These are phyloP conservation scores for Thamnaconus septentrionalis DNA, from an alignment of 2,113 vertebrate genomes.

Conservation along the genomic window DNA sequence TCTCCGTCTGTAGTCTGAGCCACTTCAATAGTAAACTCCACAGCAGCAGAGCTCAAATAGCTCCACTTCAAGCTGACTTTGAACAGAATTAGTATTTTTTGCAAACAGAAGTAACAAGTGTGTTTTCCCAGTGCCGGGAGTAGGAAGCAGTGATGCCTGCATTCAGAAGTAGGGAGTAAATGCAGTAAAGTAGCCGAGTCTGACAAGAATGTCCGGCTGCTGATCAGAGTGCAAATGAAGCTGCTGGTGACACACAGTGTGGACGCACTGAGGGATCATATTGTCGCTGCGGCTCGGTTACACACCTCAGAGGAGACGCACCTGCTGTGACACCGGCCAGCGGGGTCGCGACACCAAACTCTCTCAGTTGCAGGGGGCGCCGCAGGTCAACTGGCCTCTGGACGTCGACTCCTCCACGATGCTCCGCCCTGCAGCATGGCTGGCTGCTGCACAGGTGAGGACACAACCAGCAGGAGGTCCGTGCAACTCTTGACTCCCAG, in stretches of 20 bases:
- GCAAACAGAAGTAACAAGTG: no score
- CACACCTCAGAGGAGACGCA: slow-evolving; percentile 39
- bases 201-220: no score
- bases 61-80: no score
- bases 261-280: slow-evolving; percentile 47
- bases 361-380: slow-evolving; percentile 38
- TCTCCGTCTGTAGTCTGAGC: no score
- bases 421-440: slow-evolving; percentile 36
- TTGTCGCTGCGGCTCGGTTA: slow-evolving; percentile 41
- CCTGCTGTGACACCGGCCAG: slow-evolving; percentile 45
- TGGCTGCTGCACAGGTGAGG: slow-evolving; percentile 1
- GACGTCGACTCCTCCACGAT: slow-evolving; percentile 19
- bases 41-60: no score
- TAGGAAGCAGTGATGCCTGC: no score
- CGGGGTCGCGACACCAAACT: slow-evolving; percentile 34
- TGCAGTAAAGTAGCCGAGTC: no score
- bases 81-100: no score
- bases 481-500: slow-evolving; percentile 28
- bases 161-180: no score
- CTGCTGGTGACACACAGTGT: slow-evolving; percentile 45
- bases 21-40: no score
- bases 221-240: slow-evolving; percentile 26
- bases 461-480: no score
- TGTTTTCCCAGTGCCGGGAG: no score
- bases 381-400: slow-evolving; percentile 52